Evolutionary conservation across 1,140 invertebrate species (phyloP), one percentile per base, ranked within the genome.

Genomic region (Oncopodura yosiiana): DNA sequence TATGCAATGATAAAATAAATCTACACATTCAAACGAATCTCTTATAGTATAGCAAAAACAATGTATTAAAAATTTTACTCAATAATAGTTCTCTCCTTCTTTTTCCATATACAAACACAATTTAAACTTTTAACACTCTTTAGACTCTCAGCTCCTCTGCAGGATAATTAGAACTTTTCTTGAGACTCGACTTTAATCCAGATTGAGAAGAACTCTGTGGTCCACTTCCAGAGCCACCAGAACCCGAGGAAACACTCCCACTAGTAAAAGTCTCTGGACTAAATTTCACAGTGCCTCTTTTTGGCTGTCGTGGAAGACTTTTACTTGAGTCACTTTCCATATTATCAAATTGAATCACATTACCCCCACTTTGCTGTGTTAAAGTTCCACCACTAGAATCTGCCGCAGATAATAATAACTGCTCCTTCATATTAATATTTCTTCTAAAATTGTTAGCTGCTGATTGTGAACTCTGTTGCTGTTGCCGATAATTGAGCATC

Each of bases 301-400:
- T 49, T 3, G 46, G 46, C 19, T 29, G 46, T 37, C 46, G 9
- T 6, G 46, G 46, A 12, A 49, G 30, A 24, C 5, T 37, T 37
- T 49, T 49, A 29, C n/a, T n/a, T 46, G 26, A 26, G 30, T 29
- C 30, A 54, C 21, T 48, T 8, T 48, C 44, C n/a, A 48, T 30
- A n/a, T n/a, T n/a, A 26, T 49, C 46, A 49, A 49, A 49, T 43
- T 55, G 53, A 36, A 49, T 49, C 46, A 49, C 46, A 49, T 49
- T 49, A 21, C 26, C 46, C 14, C 29, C 30, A 24, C 46, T n/a
- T n/a, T n/a, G n/a, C n/a, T n/a, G n/a, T n/a, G n/a, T n/a, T n/a
- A n/a, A n/a, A 16, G 27, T 37, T 16, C 36, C n/a, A 8, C 32
- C 34, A 24, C 46, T 34, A 37, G 27, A 27, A 8, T 30, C 46